Evolutionary conservation across 2,113 vertebrate species (phyloP), one percentile per base, ranked within the genome.

Genomic region (Pandion haliaetus): DNA sequence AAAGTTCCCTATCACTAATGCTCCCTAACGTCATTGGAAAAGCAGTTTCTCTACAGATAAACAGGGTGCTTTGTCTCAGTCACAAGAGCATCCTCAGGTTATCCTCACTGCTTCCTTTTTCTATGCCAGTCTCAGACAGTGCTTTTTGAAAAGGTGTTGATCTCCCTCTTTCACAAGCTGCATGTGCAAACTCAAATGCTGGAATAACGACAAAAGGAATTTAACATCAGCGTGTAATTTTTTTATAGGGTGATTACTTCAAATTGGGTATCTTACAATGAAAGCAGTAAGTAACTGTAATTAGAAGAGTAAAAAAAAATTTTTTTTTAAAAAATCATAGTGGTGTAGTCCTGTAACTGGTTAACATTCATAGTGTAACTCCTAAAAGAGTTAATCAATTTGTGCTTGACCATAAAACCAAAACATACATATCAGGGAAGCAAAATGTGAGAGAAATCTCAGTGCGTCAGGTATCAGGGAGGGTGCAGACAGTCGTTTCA

Each of bases 381-480:
- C 44, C 26, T 34, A 14, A 45, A 29, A 49, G 34, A n/a, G 28
- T 34, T 45, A 34, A 21, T 2, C 12, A 5, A 31, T 44, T 47
- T 54, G 26, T 63, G 62, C 47, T 91, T 61, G 25, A 25, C 38
- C n/a, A 52, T 38, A 57, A 86, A 82, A 44, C n/a, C 26, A 36
- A 67, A 61, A 7, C n/a, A 34, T 23, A 49, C 17, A 4, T 2
- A 26, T 4, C 28, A 31, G n/a, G 34, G n/a, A 76, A 74, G 38
- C 45, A 66, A 71, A 67, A 23, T 3, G 2, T 6, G 61, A 82
- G 66, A 17, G 31, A 13, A 38, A 36, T 21, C 17, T 63, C 15
- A 4, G 36, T 3, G 25, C 2, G 0, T 17, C 28, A 26, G 40
- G 49, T 40, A 54, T 44, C 1, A 0, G 47, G 62, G 28, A 44